phyloP scores from a whole-genome alignment of 2,888 invertebrate species.

The Calliphora vomitoria region DNA sequence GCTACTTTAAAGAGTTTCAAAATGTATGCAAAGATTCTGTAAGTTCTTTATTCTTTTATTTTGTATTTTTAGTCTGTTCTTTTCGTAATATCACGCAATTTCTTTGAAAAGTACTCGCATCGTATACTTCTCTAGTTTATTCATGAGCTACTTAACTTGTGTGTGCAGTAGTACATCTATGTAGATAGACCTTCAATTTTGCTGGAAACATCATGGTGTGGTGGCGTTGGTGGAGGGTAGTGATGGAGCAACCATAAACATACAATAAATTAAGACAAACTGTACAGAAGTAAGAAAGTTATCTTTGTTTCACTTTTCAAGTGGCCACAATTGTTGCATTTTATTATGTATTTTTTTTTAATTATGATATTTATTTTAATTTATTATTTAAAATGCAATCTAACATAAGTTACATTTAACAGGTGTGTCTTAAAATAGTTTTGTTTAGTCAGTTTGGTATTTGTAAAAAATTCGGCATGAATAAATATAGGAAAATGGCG shows the following conservation, averaged over 20 bases:
- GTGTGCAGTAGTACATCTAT: background rate
- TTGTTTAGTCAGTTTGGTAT: background rate
- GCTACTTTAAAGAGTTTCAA: slow-evolving; percentile 34
- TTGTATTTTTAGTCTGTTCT: background rate
- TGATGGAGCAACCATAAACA: slow-evolving; percentile 15
- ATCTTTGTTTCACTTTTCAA: slow-evolving; percentile 1
- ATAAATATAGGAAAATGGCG: no score
- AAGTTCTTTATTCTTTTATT: slow-evolving; percentile 21
- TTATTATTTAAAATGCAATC: background rate
- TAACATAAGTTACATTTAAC: background rate
- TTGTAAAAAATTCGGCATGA: no score
- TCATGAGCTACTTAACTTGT: slow-evolving; percentile 43
- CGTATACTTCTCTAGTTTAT: slow-evolving; percentile 9
- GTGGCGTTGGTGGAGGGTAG: slow-evolving; percentile 1
- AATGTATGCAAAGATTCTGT: slow-evolving; percentile 33
- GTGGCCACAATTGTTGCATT: slow-evolving; percentile 17
- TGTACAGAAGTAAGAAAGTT: slow-evolving; percentile 16
- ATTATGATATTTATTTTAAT: background rate
- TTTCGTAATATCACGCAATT: slow-evolving; percentile 26
- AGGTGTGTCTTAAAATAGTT: background rate
- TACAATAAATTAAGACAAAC: background rate
- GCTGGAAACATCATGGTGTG: background rate
- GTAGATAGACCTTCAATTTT: slow-evolving; percentile 30
- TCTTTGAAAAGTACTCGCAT: slow-evolving; percentile 27
- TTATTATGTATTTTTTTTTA: background rate